Conservation (phyloP, 2,888 invertebrate genomes). For the Agrypnus murinus region DNA sequence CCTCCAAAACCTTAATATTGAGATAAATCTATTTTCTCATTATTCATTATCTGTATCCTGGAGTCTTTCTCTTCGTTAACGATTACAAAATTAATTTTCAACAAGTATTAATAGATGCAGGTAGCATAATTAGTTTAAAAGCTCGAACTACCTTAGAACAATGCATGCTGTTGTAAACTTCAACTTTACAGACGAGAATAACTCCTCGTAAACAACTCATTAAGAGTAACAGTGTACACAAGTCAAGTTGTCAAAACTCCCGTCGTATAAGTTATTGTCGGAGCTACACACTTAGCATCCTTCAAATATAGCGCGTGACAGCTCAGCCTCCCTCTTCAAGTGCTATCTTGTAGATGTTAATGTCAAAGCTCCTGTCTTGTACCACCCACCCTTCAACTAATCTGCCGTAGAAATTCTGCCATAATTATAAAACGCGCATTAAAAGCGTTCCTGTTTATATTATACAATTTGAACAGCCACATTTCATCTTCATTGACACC, state of each 20-base stretch:
- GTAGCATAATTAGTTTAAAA: slow-evolving; percentile 54
- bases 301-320: slow-evolving; percentile 55
- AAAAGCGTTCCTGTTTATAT: neutral
- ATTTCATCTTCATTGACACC: too few species aligned
- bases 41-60: too few species aligned
- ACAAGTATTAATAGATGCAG: slow-evolving; percentile 4
- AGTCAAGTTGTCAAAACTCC: slow-evolving; percentile 59
- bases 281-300: slow-evolving; percentile 52
- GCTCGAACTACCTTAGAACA: slow-evolving; percentile 50
- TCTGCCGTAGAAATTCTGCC: slow-evolving; percentile 23
- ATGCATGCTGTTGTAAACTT: slow-evolving; percentile 53
- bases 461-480: too few species aligned
- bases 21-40: too few species aligned
- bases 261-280: slow-evolving; percentile 55
- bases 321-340: slow-evolving; percentile 49
- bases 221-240: slow-evolving; percentile 56
- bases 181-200: slow-evolving; percentile 56
- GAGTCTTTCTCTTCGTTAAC: too few species aligned
- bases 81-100: slow-evolving; percentile 20
- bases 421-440: slow-evolving; percentile 24
- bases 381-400: slow-evolving; percentile 42
- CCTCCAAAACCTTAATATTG: too few species aligned
- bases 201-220: slow-evolving; percentile 58
- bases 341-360: slow-evolving; percentile 53
- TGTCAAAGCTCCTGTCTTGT: slow-evolving; percentile 50